Percentiles rank a stretch among this genome's conserved stretches.
Conservation (phyloP, 1,140 invertebrate species). For the Dinothrombium tinctorium region DNA sequence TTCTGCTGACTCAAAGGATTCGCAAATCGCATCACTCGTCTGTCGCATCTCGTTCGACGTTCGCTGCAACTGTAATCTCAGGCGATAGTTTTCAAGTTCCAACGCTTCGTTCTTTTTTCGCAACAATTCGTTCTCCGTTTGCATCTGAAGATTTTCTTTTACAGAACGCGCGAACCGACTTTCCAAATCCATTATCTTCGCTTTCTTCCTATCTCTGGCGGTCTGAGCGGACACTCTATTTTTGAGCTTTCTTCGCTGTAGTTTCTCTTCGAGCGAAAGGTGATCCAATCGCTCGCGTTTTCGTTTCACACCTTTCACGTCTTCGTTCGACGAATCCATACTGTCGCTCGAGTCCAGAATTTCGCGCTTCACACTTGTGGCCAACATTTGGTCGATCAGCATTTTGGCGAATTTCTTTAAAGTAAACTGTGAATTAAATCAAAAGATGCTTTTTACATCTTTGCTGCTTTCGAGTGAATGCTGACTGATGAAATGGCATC, state of each 20-base stretch:
- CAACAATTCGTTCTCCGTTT: neutral
- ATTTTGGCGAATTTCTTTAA: no score
- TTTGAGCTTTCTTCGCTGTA: slow-evolving; percentile 46
- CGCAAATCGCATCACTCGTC: neutral
- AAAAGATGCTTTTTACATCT: no score
- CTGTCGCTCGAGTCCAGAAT: no score
- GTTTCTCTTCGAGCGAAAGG: slow-evolving; percentile 15
- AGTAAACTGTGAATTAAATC: no score
- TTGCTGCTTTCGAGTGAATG: no score
- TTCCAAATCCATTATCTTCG: slow-evolving; percentile 66
- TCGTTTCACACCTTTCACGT: slow-evolving; percentile 6
- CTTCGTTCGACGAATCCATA: no score
- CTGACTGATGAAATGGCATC: no score
- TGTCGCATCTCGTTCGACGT: neutral
- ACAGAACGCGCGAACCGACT: neutral
- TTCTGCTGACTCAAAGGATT: slow-evolving; percentile 17
- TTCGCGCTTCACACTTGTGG: no score
- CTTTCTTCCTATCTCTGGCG: slow-evolving; percentile 86
- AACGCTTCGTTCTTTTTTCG: neutral
- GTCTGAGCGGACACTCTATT: slow-evolving; percentile 94
- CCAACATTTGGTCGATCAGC: no score
- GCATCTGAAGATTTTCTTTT: neutral
- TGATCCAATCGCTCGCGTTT: slow-evolving; percentile 14
- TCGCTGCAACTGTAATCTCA: neutral
- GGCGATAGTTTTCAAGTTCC: neutral